Evolutionary conservation across 2,888 invertebrate species (phyloP).

Genomic region (Dioctria rufipes): DNA sequence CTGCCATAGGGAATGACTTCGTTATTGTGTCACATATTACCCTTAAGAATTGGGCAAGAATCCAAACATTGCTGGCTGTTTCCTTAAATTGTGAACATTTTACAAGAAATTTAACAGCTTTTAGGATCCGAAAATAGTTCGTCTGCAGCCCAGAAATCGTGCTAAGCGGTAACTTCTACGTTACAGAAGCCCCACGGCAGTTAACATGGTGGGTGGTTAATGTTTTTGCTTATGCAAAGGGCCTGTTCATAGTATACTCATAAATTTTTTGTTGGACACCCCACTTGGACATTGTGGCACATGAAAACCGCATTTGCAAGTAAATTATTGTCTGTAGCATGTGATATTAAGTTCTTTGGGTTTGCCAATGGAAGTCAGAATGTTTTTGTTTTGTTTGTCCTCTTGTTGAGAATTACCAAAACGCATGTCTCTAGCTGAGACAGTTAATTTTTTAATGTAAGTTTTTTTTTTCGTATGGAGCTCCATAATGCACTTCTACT

Average conservation of each 20-base stretch:
- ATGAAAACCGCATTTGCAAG: slow-evolving; percentile 52
- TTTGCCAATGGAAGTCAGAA: slow-evolving; percentile 37
- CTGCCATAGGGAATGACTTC: slow-evolving; percentile 41
- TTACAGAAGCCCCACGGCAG: neutral
- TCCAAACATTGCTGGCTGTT: slow-evolving; percentile 39
- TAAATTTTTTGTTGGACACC: slow-evolving; percentile 51
- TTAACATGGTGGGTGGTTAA: slow-evolving; percentile 8
- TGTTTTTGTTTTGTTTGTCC: neutral
- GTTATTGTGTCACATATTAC: slow-evolving; percentile 51
- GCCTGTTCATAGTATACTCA: slow-evolving; percentile 17
- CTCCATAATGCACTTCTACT: too few species aligned
- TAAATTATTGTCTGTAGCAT: slow-evolving; percentile 53
- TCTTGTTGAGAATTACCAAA: slow-evolving; percentile 16
- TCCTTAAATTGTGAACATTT: slow-evolving; percentile 50
- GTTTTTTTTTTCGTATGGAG: too few species aligned
- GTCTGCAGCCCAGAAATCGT: slow-evolving; percentile 34
- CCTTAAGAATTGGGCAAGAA: slow-evolving; percentile 47
- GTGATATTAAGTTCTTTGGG: slow-evolving; percentile 53
- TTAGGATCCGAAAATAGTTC: slow-evolving; percentile 44
- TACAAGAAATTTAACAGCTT: slow-evolving; percentile 51
- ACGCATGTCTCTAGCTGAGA: slow-evolving; percentile 39
- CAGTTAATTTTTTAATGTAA: neutral
- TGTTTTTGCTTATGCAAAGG: slow-evolving; percentile 43
- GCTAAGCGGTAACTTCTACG: slow-evolving; percentile 44
- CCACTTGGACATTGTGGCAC: slow-evolving; percentile 52